Base-by-base conservation (phyloP, 2,888 invertebrate genomes). In the Megamerina dolium region DNA sequence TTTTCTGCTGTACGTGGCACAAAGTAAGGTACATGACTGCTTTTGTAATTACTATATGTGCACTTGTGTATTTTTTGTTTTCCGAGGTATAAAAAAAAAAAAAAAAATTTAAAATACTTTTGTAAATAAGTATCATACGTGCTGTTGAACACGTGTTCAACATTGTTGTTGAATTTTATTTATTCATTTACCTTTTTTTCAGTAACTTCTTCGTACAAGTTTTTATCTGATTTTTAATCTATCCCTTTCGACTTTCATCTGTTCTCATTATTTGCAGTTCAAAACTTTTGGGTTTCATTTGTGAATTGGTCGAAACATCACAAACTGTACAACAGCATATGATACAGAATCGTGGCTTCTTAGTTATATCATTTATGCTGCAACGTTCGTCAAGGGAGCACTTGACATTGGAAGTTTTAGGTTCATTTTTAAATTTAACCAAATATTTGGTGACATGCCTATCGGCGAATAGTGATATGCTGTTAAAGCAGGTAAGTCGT, bases 241-340 rank as follows among this genome's bases (percentile, higher is more conserved):
- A n/a, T 31, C 13, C 13, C 3, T 13, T 27, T 5, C 12, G 10
- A 4, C 2, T 4, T 17, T 26, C n/a, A 12, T 37, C 26, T 3
- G 13, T 36, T 34, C 30, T 29, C 40, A 23, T 13, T 40, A 44
- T 43, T 51, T 54, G 13, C 75, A 89, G 95, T 78, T 92, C 93
- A 39, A 95, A 94, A 70, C 79, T 99, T 51, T 80, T 99, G 70
- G 91, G 93, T 50, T 92, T 99, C 76, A 90, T 99, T 61, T 95
- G 95, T 72, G 95, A 96, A 65, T 77, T 99, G 66, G 89, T 99
- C 56, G 94, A 95, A 72, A 91, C 91, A 32, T 97, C 96, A 57
- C 87, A 90, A 66, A 94, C 94, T 29, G 95, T 97, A 46, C 99
- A 99, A 69, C 97, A 99, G 69, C 99, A 99, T 73, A 93, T 99